These are phyloP conservation scores for Dicrurus megarhynchus DNA, from an alignment of 2,113 vertebrate species.

Conservation along the genomic window DNA sequence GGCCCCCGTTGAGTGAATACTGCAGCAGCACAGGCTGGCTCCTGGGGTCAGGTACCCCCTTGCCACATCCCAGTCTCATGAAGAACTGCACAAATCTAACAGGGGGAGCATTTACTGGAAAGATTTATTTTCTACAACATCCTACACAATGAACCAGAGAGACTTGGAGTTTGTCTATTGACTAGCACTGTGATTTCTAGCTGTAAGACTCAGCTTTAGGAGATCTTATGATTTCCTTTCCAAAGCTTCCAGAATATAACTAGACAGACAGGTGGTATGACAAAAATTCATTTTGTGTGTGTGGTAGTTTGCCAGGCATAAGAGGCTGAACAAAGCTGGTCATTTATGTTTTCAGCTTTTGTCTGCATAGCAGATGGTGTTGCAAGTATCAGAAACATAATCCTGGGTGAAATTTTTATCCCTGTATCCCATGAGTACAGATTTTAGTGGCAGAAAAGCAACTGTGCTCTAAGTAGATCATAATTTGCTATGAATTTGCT, in stretches of 20 bases:
- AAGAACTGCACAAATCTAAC: constrained; percentile 97
- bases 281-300: not conserved
- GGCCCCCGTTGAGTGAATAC: constrained; percentile 90
- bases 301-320: not conserved
- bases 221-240: not conserved
- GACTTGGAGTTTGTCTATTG: not conserved
- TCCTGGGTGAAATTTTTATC: constrained; percentile 32
- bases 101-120: not conserved
- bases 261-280: not conserved
- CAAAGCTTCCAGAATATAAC: not conserved
- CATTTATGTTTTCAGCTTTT: constrained; percentile 23
- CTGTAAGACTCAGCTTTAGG: not conserved
- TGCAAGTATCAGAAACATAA: constrained; percentile 14
- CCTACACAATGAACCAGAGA: not conserved
- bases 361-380: constrained; percentile 15
- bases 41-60: constrained; percentile 91
- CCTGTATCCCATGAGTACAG: not conserved
- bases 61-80: constrained; percentile 94
- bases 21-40: constrained; percentile 95
- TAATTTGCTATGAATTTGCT: constrained; percentile 14
- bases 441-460: constrained; percentile 19
- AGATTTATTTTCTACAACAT: not conserved
- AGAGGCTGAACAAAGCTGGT: not conserved
- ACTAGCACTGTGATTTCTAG: not conserved
- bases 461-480: not conserved